These are phyloP conservation scores for Aplochiton taeniatus DNA, from an alignment of 2,797 vertebrate genomes.

Conservation along the genomic window DNA sequence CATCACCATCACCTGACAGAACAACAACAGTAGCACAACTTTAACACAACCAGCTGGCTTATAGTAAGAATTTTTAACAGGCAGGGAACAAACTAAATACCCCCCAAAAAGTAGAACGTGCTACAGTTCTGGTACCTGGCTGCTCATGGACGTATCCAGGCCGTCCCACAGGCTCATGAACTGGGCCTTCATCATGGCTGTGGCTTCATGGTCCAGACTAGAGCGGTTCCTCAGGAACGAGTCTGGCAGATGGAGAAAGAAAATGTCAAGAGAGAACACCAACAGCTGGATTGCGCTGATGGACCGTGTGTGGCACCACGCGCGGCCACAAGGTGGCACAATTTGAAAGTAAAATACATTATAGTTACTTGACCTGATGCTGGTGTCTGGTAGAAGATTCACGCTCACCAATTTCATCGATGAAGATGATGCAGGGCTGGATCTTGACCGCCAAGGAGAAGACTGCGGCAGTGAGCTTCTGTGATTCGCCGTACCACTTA, in stretches of 20 bases:
- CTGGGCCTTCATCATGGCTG: conserved; percentile 87
- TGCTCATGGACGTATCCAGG: conserved; percentile 71
- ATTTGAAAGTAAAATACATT: too few relatives aligned
- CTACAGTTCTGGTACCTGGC: conserved; percentile 64
- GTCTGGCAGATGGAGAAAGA: conserved; percentile 55
- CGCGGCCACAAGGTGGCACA: too few relatives aligned
- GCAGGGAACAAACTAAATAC: background rate
- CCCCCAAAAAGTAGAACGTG: background rate
- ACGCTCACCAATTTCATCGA: conserved; percentile 81
- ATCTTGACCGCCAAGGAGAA: conserved; percentile 83
- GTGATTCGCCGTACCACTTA: conserved; percentile 72
- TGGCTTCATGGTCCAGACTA: conserved; percentile 80
- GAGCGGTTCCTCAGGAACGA: conserved; percentile 82
- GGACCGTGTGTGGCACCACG: too few relatives aligned
- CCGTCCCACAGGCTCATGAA: conserved; percentile 88
- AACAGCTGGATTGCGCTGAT: conserved; percentile 1
- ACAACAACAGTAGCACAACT: conserved; percentile 2
- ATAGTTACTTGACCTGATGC: too few relatives aligned
- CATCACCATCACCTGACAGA: conserved; percentile 80
- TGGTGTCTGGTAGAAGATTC: background rate
- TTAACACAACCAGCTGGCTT: background rate
- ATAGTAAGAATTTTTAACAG: too few relatives aligned
- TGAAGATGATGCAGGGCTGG: conserved; percentile 84
- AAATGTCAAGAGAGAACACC: conserved; percentile 4
- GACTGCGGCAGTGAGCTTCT: conserved; percentile 82